These are phyloP conservation scores for Cnemophilus loriae DNA, from an alignment of 2,113 vertebrate genomes.

Conservation along the genomic window DNA sequence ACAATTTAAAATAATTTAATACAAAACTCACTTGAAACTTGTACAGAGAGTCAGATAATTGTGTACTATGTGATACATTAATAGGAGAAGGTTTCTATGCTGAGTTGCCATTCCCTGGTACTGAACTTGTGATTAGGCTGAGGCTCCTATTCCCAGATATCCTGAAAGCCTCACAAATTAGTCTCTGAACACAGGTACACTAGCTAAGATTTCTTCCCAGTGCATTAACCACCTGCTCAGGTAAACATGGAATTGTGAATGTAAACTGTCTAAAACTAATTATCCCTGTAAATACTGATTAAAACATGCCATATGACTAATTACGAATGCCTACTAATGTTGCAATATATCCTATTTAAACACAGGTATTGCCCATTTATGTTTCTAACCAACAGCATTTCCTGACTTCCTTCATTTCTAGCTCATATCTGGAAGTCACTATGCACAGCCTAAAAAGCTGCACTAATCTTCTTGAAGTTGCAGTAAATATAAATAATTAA, in stretches of 20 bases:
- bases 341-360: background rate
- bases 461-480: background rate
- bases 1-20: background rate
- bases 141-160: background rate
- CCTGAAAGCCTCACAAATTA: background rate
- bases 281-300: background rate
- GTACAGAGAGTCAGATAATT: background rate
- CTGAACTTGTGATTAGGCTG: background rate
- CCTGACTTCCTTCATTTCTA: background rate
- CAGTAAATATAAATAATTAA: background rate
- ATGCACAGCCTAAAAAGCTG: background rate
- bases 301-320: background rate
- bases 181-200: background rate
- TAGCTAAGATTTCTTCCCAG: background rate
- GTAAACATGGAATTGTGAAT: background rate
- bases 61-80: background rate
- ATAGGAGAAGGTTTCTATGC: background rate
- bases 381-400: background rate
- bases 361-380: background rate
- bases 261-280: background rate
- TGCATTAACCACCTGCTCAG: background rate
- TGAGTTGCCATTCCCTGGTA: background rate
- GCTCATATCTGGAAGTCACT: background rate
- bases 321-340: background rate
- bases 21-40: background rate